Conservation (phyloP, 2,113 vertebrate species). For the Forbesichthys papilliferus region DNA sequence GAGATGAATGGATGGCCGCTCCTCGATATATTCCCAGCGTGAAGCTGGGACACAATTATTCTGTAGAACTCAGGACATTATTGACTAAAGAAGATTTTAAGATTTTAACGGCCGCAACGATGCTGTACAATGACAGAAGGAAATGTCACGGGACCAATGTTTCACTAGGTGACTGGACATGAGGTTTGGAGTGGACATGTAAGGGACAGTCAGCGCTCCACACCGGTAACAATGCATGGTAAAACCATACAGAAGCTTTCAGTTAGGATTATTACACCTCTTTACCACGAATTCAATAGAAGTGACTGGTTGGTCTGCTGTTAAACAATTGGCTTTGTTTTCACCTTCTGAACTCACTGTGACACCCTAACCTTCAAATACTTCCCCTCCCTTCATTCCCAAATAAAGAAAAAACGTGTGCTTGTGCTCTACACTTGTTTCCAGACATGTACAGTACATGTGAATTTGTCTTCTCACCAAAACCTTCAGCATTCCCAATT, state of each 20-base stretch:
- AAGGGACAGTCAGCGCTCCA: not conserved
- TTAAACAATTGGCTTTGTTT: too few relatives aligned
- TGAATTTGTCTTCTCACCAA: not conserved
- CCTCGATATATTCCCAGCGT: constrained; percentile 23
- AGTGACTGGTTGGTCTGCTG: too few relatives aligned
- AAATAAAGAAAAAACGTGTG: not conserved
- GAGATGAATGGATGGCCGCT: constrained; percentile 21
- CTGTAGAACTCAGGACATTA: constrained; percentile 52
- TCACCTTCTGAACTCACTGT: constrained; percentile 39
- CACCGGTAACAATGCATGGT: too few relatives aligned
- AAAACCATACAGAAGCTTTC: too few relatives aligned
- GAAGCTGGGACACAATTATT: constrained; percentile 26
- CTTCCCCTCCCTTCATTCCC: not conserved
- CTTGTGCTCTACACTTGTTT: constrained; percentile 3
- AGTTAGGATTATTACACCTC: too few relatives aligned
- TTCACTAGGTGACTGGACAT: not conserved
- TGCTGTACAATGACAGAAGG: not conserved
- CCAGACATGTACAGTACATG: not conserved
- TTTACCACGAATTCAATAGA: too few relatives aligned
- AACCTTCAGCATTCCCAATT: not conserved
- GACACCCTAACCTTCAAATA: constrained; percentile 31
- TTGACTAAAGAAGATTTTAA: constrained; percentile 31
- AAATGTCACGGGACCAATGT: not conserved
- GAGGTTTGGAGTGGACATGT: constrained; percentile 3
- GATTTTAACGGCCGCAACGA: constrained; percentile 9